These are phyloP conservation scores for Neoitamus cyanurus DNA, from an alignment of 2,888 invertebrate genomes.

Conservation along the genomic window DNA sequence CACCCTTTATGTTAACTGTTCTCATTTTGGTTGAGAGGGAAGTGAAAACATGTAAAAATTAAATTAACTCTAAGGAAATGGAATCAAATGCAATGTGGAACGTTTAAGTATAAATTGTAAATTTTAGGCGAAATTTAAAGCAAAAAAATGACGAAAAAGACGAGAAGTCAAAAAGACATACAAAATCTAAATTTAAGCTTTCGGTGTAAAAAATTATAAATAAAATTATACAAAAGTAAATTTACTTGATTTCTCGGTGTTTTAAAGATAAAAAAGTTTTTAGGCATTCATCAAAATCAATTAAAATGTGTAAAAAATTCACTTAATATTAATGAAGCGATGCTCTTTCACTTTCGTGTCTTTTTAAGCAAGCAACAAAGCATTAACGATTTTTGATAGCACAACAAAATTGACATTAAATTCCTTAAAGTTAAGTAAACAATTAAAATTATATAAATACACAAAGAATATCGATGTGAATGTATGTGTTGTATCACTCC, in stretches of 20 bases:
- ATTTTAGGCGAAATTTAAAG: constrained; percentile 29
- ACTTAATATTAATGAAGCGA: constrained; percentile 33
- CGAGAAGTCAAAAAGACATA: not conserved
- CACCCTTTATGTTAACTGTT: not conserved
- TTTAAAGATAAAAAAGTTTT: constrained; percentile 39
- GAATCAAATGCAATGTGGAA: not conserved
- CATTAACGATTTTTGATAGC: constrained; percentile 37
- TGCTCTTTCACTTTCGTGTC: constrained; percentile 47
- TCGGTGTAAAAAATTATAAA: constrained; percentile 63
- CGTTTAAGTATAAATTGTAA: constrained; percentile 41
- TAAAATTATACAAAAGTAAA: constrained; percentile 54
- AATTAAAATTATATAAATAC: constrained; percentile 61
- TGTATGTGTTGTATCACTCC: constrained; percentile 52
- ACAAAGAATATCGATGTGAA: constrained; percentile 60
- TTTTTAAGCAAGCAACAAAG: constrained; percentile 40
- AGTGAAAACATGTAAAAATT: constrained; percentile 36
- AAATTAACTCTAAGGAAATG: constrained; percentile 34
- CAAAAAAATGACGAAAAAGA: not conserved
- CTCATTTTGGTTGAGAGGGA: constrained; percentile 16
- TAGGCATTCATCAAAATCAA: constrained; percentile 42
- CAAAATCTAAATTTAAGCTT: constrained; percentile 65
- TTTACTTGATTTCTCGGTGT: constrained; percentile 41
- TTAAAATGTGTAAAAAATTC: constrained; percentile 38
- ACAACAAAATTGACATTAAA: constrained; percentile 40
- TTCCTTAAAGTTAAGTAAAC: constrained; percentile 27